Evolutionary conservation across 2,888 invertebrate species (phyloP), one percentile per base, ranked within the genome.

Genomic region (Muscina levida): DNA sequence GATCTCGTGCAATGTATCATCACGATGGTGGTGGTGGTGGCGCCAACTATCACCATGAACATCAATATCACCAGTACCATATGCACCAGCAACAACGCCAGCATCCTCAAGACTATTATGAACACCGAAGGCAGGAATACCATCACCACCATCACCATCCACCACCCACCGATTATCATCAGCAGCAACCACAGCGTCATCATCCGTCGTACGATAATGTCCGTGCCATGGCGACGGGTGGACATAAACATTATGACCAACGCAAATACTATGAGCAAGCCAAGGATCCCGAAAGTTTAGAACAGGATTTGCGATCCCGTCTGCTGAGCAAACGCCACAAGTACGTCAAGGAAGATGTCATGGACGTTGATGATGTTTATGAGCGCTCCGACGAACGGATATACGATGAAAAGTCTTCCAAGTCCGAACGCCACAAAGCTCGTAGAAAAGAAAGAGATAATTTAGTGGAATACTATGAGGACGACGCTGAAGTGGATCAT

Each of bases 281-380:
- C 3, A 86, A 88, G 57, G 92, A 92, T 22, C 93, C 92, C 0
- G 93, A 93, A 86, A 92, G 93, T 84, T 93, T 95, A 75, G 91
- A 95, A 78, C 95, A 95, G 87, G 96, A 96, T 90, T 91, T 96
- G 86, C 92, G 96, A 84, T 95, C 94, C 85, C 92, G 95, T 86
- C 91, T 95, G 83, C 88, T 95, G 22, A 94, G 93, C 87, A 95
- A 95, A 89, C 91, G 93, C 84, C 94, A 93, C 89, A 93, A 92
- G 86, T 95, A 94, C 85, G 94, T 94, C 77, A 92, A 92, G 73
- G 92, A 92, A 4, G 88, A 85, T 70, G 70, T 70, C 13, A 42
- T 62, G 42, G 72, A 77, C 24, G 65, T 48, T 1, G 56, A 66
- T 0, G 53, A 46, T 15, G 73, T 62, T 10, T 77, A 75, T 42